These are phyloP conservation scores for Nylanderia fulva DNA, from an alignment of 1,140 invertebrate genomes.

Conservation along the genomic window DNA sequence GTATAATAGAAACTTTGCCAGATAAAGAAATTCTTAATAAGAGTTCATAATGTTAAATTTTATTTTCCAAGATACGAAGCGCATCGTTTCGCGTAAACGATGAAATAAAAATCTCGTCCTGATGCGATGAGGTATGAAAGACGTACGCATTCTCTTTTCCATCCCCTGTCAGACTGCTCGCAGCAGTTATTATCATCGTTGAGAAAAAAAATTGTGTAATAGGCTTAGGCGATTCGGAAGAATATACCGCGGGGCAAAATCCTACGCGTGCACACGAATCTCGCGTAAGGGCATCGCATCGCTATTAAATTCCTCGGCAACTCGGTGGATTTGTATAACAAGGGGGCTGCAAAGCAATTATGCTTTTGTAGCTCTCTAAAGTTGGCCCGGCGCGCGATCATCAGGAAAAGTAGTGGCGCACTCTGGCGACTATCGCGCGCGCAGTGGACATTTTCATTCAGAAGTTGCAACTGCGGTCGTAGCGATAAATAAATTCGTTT, in stretches of 20 bases:
- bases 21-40: not conserved
- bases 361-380: slow-evolving; percentile 61
- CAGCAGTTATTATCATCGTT: not conserved
- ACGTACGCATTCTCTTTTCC: not conserved
- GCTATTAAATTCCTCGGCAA: slow-evolving; percentile 61
- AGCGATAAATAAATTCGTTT: slow-evolving; percentile 55
- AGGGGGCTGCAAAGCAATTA: slow-evolving; percentile 64
- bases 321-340: slow-evolving; percentile 60
- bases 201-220: slow-evolving; percentile 16
- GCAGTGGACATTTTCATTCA: slow-evolving; percentile 47
- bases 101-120: slow-evolving; percentile 18
- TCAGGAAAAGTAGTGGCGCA: slow-evolving; percentile 38
- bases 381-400: slow-evolving; percentile 49
- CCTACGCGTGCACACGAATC: slow-evolving; percentile 1
- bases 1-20: not conserved
- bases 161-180: not conserved
- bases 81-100: not conserved
- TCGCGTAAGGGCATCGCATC: slow-evolving; percentile 32
- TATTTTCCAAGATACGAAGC: not conserved
- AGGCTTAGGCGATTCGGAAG: not conserved
- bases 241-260: not conserved
- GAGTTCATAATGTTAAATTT: slow-evolving; percentile 5
- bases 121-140: not conserved
- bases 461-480: slow-evolving; percentile 36
- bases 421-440: slow-evolving; percentile 13